Evolutionary conservation across 2,113 vertebrate species (phyloP), one percentile per base, ranked within the genome.

Genomic region (Nasalis larvatus): DNA sequence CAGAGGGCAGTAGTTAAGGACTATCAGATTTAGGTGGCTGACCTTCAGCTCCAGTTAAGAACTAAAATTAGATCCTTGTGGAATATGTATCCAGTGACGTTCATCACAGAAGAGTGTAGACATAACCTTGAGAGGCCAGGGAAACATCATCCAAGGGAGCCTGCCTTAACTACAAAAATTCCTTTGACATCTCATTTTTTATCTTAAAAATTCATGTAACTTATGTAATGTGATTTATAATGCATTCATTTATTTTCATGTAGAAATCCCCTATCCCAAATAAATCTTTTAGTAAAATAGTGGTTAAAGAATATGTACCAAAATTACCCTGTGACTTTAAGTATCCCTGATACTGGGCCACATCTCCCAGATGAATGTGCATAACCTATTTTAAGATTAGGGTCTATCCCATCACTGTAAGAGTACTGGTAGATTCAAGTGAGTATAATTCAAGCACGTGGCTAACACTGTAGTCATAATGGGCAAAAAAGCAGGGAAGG

Each of bases 61-160:
- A 96, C 97, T 97, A 95, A 98, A 98, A 98, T 98, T 97, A 97
- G 96, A 96, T 92, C 63, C 63, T 84, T 85, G 94, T 96, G 94
- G 95, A 97, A 87, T 98, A 94, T 95, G 82, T 95, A 93, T 84
- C 95, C 89, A 89, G 40, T 96, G 96, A 89, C 20, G 10, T 86
- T 93, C 91, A 85, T 94, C 76, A 94, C 88, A 93, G 84, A 42
- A 95, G 58, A 86, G 60, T 84, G 77, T 95, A 71, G 73, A 68
- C 58, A 52, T 86, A 96, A 96, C 87, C 95, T 90, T 97, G 69
- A 93, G 84, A 95, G 71, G 8, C 81, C 94, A 87, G 25, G 71
- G 89, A 94, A 49, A 78, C 35, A 68, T 80, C 60, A 92, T 89
- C 86, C 58, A 84, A 47, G 17, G 80, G 74, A 83, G 69, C 30